A percentile compares a stretch with the other conserved stretches of the same genome.
These are phyloP conservation scores for Epizoanthus scotinus DNA, from an alignment of 92 coral and sea anemone genomes.

Conservation along the genomic window DNA sequence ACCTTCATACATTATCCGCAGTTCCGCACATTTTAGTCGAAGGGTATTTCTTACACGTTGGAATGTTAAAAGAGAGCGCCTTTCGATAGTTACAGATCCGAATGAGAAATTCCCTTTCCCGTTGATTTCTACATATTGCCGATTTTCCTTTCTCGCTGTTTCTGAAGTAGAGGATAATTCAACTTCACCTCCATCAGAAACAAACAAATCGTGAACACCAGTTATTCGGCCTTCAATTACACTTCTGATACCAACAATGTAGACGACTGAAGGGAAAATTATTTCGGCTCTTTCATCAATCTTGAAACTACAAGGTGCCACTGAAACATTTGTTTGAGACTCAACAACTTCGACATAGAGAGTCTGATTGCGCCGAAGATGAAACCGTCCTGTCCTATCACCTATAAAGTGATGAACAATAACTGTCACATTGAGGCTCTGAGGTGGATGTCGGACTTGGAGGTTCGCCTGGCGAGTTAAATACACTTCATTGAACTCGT, in stretches of 20 bases:
- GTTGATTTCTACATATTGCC: conserved; percentile 56
- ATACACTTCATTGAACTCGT: conserved; percentile 66
- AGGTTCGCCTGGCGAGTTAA: conserved; percentile 57
- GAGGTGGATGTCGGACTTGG: conserved; percentile 57
- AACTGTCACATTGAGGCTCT: conserved; percentile 63
- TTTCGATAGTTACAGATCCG: conserved; percentile 62
- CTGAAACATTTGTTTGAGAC: conserved; percentile 63
- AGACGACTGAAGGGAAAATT: conserved; percentile 60
- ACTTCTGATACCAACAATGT: conserved; percentile 57
- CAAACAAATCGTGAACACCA: conserved; percentile 62
- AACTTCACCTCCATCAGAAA: conserved; percentile 55
- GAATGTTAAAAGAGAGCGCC: conserved; percentile 49
- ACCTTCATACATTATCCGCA: conserved; percentile 65
- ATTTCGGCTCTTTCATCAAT: conserved; percentile 70
- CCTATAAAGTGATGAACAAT: conserved; percentile 72
- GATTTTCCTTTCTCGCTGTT: conserved; percentile 67
- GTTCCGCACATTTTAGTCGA: conserved; percentile 48
- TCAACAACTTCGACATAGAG: conserved; percentile 76
- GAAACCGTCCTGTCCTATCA: conserved; percentile 74
- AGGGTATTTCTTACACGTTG: conserved; percentile 48
- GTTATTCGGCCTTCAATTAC: conserved; percentile 68
- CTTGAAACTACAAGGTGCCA: conserved; percentile 68
- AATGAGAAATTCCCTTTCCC: conserved; percentile 70
- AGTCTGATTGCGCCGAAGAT: conserved; percentile 60
- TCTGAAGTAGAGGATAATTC: conserved; percentile 65